Evolutionary conservation across 2,888 invertebrate genomes (phyloP).

Genomic region (Chloroclysta siterata): DNA sequence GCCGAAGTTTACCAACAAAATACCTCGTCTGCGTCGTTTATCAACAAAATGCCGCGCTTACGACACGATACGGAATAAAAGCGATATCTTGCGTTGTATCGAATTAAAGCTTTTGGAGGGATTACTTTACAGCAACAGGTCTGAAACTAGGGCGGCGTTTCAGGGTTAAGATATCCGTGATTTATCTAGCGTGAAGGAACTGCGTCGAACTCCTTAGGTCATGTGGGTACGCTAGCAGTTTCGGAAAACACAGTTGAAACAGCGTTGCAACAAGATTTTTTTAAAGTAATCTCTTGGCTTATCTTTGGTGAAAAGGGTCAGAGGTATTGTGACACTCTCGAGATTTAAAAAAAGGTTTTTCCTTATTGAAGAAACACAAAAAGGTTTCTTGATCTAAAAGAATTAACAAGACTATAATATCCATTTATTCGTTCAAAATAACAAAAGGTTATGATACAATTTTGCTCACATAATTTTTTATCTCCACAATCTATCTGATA

Average conservation of each 20-base stretch:
- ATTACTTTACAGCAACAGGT: slow-evolving; percentile 71
- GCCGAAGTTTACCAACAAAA: slow-evolving; percentile 38
- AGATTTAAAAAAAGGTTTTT: too few species aligned
- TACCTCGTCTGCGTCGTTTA: slow-evolving; percentile 32
- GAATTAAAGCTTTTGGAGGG: slow-evolving; percentile 61
- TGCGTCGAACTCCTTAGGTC: slow-evolving; percentile 32
- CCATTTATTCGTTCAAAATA: slow-evolving; percentile 3
- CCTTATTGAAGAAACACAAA: not conserved
- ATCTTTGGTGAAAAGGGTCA: not conserved
- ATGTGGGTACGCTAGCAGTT: slow-evolving; percentile 20
- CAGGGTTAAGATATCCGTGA: slow-evolving; percentile 38
- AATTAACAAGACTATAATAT: not conserved
- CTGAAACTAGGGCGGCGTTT: slow-evolving; percentile 53
- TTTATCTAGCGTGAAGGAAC: slow-evolving; percentile 38
- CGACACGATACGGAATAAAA: slow-evolving; percentile 42
- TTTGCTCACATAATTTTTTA: slow-evolving; percentile 11
- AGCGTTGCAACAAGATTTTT: not conserved
- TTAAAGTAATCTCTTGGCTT: not conserved
- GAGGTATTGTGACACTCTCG: not conserved
- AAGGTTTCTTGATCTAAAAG: not conserved
- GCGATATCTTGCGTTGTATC: slow-evolving; percentile 60
- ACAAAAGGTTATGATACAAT: slow-evolving; percentile 7
- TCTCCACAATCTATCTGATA: slow-evolving; percentile 21
- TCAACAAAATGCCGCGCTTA: slow-evolving; percentile 36
- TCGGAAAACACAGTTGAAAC: not conserved